Conservation (phyloP, 2,888 invertebrate genomes). For the Meteorus cinctellus region DNA sequence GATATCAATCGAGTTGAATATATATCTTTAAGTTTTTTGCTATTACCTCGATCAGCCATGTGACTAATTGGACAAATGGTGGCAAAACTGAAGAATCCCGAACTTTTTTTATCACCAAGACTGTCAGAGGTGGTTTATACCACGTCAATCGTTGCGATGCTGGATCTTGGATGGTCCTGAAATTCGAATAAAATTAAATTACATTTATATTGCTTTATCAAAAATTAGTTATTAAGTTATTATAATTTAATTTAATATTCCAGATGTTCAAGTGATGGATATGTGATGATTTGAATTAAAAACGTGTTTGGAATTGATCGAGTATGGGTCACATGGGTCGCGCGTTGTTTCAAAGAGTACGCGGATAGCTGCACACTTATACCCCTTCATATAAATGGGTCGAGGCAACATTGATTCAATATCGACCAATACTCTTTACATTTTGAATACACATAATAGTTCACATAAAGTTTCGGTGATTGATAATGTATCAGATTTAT, state of each 20-base stretch:
- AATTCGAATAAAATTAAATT: slow-evolving; percentile 47
- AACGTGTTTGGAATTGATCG: slow-evolving; percentile 23
- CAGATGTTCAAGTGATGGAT: slow-evolving; percentile 2
- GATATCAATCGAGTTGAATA: slow-evolving; percentile 25
- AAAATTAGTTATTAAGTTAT: background rate
- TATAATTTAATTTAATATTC: background rate
- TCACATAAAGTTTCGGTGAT: background rate
- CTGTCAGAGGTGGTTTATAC: slow-evolving; percentile 97
- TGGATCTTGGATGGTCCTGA: slow-evolving; percentile 97
- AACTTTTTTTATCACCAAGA: slow-evolving; percentile 97
- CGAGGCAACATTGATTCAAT: slow-evolving; percentile 15
- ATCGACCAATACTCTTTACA: slow-evolving; percentile 24
- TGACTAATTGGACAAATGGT: slow-evolving; percentile 93
- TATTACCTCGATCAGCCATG: slow-evolving; percentile 91
- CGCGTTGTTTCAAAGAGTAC: background rate
- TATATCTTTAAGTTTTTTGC: slow-evolving; percentile 8
- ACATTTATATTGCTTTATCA: background rate
- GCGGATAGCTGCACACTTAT: slow-evolving; percentile 5
- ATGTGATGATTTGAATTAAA: slow-evolving; percentile 8
- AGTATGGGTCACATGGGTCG: slow-evolving; percentile 33
- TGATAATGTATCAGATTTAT: background rate
- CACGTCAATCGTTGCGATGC: slow-evolving; percentile 96
- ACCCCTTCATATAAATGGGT: slow-evolving; percentile 35
- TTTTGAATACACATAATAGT: background rate
- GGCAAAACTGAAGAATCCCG: slow-evolving; percentile 91